Evolutionary conservation across 2,888 invertebrate genomes (phyloP), one percentile per base, ranked within the genome.

Genomic region (Cetonia aurata): DNA sequence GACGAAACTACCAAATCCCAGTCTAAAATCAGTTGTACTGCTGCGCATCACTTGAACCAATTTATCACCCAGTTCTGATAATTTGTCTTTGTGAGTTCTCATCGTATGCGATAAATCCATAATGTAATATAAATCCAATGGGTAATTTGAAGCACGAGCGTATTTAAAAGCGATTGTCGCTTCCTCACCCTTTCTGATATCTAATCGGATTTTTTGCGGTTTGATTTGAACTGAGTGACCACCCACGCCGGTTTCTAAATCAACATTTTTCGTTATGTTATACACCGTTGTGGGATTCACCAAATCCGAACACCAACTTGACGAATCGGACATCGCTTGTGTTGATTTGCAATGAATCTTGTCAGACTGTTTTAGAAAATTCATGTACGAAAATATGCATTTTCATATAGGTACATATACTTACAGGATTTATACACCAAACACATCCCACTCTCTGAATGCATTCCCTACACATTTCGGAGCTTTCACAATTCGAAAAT

Each of bases 41-140:
- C 83, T 85, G 69, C 79, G 81, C 88, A 93, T 88, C 0, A 86
- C 84, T 0, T 80, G 73, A 1, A 88, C 88, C 50, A 91, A 82
- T 53, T 85, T 78, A 56, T 81, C 76, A 17, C 88, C 89, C 17
- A 90, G 82, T 12, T 77, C 81, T 71, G 85, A 88, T 0, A 89
- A 80, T 15, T 80, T 80, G 0, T 85, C 82, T 81, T 89, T 90
- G 75, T 92, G 88, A 9, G 80, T 80, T 25, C 81, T 80, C 94
- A 95, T 94, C 0, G 92, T 91, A 10, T 83, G 82, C 0, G 94
- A 94, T 57, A 92, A 85, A 78, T 95, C 95, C 89, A 95, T 90
- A 55, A 95, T 84, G 78, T 93, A 94, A 82, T 95, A 95, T 42
- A 95, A 84, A 83, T 95, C 95, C 0, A 95, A 90, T 0, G 95